Conservation (phyloP, 1,140 invertebrate genomes). For the Limonius californicus region DNA sequence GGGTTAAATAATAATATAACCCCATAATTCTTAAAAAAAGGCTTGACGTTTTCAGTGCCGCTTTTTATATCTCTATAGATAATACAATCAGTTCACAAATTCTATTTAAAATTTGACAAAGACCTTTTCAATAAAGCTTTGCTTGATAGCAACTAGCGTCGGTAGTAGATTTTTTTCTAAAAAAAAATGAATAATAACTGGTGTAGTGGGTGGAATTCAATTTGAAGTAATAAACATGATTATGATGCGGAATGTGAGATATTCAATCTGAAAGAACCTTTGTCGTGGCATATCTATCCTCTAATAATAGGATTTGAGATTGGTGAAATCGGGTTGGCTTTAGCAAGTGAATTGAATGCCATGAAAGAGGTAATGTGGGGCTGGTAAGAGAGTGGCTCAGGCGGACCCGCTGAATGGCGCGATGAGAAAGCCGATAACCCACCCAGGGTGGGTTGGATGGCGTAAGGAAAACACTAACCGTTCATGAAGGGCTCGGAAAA, state of each 20-base stretch:
- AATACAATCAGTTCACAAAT: too few relatives aligned
- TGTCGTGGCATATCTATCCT: constrained; percentile 23
- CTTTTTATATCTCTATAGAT: too few relatives aligned
- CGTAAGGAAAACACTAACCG: constrained; percentile 13
- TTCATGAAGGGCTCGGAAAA: constrained; percentile 7
- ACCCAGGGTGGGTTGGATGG: neutral
- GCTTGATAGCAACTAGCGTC: too few relatives aligned
- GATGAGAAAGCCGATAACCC: constrained; percentile 14
- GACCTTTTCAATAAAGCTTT: too few relatives aligned
- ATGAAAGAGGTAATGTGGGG: constrained; percentile 21
- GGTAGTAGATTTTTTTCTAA: too few relatives aligned
- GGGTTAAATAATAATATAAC: too few relatives aligned
- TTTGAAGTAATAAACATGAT: constrained; percentile 8
- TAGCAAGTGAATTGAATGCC: constrained; percentile 22
- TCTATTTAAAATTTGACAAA: too few relatives aligned
- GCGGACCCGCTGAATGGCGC: constrained; percentile 18
- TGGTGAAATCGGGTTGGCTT: constrained; percentile 21
- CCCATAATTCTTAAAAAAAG: too few relatives aligned
- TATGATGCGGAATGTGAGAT: constrained; percentile 16
- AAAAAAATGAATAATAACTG: neutral
- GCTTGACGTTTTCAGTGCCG: too few relatives aligned
- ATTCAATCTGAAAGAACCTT: constrained; percentile 20
- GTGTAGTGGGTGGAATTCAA: neutral
- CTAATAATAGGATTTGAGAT: constrained; percentile 25
- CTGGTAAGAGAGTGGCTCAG: constrained; percentile 18